phyloP scores from a whole-genome alignment of 2,797 vertebrate species.

The Siniperca obscura region DNA sequence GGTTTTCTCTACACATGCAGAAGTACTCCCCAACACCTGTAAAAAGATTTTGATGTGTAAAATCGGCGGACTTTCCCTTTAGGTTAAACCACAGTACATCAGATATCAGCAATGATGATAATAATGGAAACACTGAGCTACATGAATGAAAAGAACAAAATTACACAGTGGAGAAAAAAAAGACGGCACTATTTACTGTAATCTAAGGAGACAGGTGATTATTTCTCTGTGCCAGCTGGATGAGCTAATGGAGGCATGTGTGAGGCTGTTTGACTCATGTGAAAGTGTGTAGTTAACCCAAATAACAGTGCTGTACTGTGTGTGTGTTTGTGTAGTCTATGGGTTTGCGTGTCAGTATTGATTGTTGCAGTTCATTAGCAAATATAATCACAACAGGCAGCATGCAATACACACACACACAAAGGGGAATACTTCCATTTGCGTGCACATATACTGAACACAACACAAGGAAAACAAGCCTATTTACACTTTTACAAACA shows the following conservation, averaged over 20 bases:
- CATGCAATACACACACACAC: neutral
- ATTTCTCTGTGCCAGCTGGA: conserved; percentile 5
- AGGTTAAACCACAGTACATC: neutral
- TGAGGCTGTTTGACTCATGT: neutral
- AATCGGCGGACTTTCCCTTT: neutral
- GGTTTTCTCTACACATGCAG: neutral
- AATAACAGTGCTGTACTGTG: neutral
- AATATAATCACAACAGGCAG: neutral
- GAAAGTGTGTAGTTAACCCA: neutral
- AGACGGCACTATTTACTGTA: neutral
- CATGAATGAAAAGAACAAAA: neutral
- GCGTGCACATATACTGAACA: neutral
- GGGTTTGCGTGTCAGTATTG: neutral
- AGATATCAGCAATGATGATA: neutral
- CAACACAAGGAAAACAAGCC: neutral
- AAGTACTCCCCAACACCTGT: neutral
- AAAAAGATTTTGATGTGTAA: neutral
- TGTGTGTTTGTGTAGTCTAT: conserved; percentile 4
- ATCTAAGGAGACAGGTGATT: conserved; percentile 11
- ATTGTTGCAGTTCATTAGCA: conserved; percentile 18
- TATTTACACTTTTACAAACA: neutral
- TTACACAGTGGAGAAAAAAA: neutral
- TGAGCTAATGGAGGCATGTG: conserved; percentile 7
- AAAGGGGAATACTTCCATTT: neutral
- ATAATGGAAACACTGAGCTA: neutral